phyloP scores from a whole-genome alignment of 1,140 invertebrate species.

The Lepeophtheirus salmonis region DNA sequence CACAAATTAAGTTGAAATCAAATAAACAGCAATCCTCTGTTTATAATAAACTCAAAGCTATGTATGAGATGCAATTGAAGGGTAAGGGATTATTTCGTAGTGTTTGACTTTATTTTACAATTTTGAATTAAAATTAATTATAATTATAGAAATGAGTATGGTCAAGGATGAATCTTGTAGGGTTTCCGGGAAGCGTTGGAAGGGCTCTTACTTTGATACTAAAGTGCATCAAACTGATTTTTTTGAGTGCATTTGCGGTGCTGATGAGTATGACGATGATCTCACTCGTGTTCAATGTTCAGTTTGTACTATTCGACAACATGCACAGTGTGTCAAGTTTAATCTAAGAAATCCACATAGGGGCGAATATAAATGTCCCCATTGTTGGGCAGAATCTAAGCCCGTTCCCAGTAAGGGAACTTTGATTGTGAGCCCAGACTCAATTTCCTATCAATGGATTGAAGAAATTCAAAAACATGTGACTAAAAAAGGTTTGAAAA shows the following conservation, averaged over 20 bases:
- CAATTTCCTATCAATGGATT: slow-evolving; percentile 49
- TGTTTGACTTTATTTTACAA: not conserved
- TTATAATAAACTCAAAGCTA: not conserved
- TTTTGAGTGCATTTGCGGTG: slow-evolving; percentile 25
- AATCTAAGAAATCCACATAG: slow-evolving; percentile 15
- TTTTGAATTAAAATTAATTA: not conserved
- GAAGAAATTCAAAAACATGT: slow-evolving; percentile 51
- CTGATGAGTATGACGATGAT: slow-evolving; percentile 14
- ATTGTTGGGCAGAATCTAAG: slow-evolving; percentile 37
- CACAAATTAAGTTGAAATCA: not conserved
- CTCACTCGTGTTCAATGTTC: slow-evolving; percentile 31
- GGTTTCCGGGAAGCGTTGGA: slow-evolving; percentile 12
- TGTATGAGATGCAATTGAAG: not conserved
- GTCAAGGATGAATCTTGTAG: not conserved
- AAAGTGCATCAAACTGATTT: slow-evolving; percentile 22
- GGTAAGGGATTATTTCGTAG: not conserved
- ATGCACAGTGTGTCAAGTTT: slow-evolving; percentile 38
- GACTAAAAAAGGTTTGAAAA: slow-evolving; percentile 28
- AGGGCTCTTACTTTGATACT: slow-evolving; percentile 24
- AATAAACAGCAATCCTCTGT: not conserved
- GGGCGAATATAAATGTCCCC: slow-evolving; percentile 37
- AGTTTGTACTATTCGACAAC: slow-evolving; percentile 38
- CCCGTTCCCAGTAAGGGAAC: slow-evolving; percentile 39
- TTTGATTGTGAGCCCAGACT: slow-evolving; percentile 48
- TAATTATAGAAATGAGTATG: not conserved